phyloP scores from a whole-genome alignment of 2,888 invertebrate genomes.

The Drosophila anomalata region DNA sequence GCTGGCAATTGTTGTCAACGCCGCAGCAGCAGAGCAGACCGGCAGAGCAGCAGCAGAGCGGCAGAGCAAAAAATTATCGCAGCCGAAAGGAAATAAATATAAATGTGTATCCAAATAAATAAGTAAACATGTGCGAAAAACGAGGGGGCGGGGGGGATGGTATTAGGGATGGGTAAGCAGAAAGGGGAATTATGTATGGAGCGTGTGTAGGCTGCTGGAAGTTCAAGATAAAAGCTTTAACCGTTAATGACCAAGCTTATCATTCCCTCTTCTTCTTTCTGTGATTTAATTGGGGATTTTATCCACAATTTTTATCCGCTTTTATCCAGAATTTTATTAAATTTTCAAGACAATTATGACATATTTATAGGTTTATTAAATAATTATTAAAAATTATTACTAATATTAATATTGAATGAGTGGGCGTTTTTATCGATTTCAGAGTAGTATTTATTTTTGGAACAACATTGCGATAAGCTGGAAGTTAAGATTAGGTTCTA shows the following conservation, averaged over 20 bases:
- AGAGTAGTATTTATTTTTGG: slow-evolving; percentile 24
- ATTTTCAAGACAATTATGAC: too few species aligned
- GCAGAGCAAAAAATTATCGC: slow-evolving; percentile 46
- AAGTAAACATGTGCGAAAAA: slow-evolving; percentile 49
- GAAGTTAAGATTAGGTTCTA: too few species aligned
- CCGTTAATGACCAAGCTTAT: slow-evolving; percentile 64
- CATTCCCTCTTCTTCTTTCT: not conserved
- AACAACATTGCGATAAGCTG: slow-evolving; percentile 9
- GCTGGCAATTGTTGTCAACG: slow-evolving; percentile 49
- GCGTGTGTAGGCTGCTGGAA: slow-evolving; percentile 34
- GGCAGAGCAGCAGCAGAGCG: slow-evolving; percentile 17
- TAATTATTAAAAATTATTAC: too few species aligned
- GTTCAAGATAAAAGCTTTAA: slow-evolving; percentile 65
- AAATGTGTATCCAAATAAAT: slow-evolving; percentile 68
- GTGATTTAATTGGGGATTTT: not conserved
- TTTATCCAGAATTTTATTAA: too few species aligned
- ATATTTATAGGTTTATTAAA: too few species aligned
- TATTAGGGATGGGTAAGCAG: not conserved
- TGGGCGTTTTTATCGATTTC: slow-evolving; percentile 40
- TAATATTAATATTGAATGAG: not conserved
- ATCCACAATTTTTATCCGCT: too few species aligned
- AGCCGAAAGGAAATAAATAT: slow-evolving; percentile 58
- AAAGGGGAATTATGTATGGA: not conserved
- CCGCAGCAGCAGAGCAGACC: slow-evolving; percentile 32
- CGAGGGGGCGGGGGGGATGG: not conserved